A percentile compares a stretch with the other conserved stretches of the same genome.
phyloP scores from a whole-genome alignment of 35 echinoderm and acorn worm genomes.

The Nesometra sesokonis region DNA sequence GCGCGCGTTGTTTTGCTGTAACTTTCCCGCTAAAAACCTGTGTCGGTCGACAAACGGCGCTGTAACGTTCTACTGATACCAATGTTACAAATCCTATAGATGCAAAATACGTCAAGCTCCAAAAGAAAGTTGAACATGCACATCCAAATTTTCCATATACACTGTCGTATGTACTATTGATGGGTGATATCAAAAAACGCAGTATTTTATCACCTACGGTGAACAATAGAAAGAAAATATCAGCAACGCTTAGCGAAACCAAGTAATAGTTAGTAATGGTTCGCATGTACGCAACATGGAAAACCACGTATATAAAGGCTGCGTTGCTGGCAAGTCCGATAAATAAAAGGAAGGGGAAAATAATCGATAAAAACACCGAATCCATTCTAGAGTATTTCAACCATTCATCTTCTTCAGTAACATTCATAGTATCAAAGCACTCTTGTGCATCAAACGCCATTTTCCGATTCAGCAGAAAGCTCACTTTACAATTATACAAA shows the following conservation, averaged over 20 bases:
- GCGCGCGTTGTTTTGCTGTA: background rate
- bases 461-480: too few species aligned
- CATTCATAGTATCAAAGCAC: background rate
- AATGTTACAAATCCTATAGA: slow-evolving; percentile 26
- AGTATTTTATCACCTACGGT: background rate
- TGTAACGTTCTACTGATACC: slow-evolving; percentile 28
- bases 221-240: background rate
- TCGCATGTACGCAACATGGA: background rate
- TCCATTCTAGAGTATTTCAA: background rate
- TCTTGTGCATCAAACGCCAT: background rate
- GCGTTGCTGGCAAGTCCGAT: background rate
- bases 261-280: slow-evolving; percentile 5
- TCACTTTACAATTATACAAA: too few species aligned
- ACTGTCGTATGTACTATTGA: background rate
- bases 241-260: background rate
- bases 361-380: background rate
- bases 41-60: slow-evolving; percentile 15
- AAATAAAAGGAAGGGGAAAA: background rate
- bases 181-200: background rate
- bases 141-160: background rate
- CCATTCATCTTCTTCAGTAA: background rate
- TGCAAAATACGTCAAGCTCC: background rate
- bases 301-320: slow-evolving; percentile 1
- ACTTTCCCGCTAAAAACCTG: background rate
- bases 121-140: background rate